phyloP scores from a whole-genome alignment of 1,140 invertebrate genomes.

The Diorhabda elongata region DNA sequence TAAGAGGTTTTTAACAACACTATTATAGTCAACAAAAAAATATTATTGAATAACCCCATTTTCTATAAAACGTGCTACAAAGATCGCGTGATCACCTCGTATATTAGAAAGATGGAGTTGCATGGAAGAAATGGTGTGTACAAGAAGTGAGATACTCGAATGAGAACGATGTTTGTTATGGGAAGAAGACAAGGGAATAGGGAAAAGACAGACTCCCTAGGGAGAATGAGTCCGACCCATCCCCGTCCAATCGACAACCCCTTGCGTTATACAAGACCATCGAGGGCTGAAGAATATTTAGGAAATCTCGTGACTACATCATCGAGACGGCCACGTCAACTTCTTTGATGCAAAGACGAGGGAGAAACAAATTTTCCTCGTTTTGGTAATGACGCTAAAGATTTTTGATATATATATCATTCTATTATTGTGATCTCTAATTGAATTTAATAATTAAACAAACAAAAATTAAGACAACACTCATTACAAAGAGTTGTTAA shows the following conservation, averaged over 20 bases:
- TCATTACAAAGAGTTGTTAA: no score
- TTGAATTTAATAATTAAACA: no score
- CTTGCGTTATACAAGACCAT: slow-evolving; percentile 35
- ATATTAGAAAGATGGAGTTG: slow-evolving; percentile 34
- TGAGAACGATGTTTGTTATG: slow-evolving; percentile 39
- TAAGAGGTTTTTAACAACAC: no score
- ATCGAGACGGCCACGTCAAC: slow-evolving; percentile 33
- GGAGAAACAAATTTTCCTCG: background rate
- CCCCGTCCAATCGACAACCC: slow-evolving; percentile 23
- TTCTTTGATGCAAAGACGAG: background rate
- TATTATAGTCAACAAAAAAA: no score
- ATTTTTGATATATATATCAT: slow-evolving; percentile 11
- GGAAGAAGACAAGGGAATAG: slow-evolving; percentile 36
- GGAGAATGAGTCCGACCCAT: slow-evolving; percentile 46
- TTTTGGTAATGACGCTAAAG: background rate
- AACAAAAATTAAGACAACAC: no score
- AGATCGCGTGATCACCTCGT: background rate
- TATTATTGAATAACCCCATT: no score
- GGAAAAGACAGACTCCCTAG: slow-evolving; percentile 55
- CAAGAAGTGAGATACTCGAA: slow-evolving; percentile 36
- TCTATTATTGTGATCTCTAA: slow-evolving; percentile 14
- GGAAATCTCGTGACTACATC: slow-evolving; percentile 39
- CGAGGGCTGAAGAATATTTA: slow-evolving; percentile 36
- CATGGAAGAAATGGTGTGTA: slow-evolving; percentile 29
- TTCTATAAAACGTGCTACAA: no score